phyloP scores from a whole-genome alignment of 2,113 vertebrate genomes.

The Illadopsis cleaveri region DNA sequence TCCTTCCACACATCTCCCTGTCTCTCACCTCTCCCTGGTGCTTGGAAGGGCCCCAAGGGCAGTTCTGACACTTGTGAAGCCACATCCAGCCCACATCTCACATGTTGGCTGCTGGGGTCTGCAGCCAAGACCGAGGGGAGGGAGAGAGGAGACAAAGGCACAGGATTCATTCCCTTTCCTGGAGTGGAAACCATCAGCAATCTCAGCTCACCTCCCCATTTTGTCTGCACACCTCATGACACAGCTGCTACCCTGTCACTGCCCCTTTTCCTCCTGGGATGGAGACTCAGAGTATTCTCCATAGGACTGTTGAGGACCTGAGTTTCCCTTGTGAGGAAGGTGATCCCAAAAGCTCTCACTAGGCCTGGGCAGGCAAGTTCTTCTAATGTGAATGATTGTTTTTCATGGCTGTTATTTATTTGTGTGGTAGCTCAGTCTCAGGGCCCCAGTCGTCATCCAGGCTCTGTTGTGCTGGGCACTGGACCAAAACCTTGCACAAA shows the following conservation, averaged over 20 bases:
- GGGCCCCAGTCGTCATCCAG: neutral
- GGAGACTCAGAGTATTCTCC: neutral
- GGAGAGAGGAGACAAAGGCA: neutral
- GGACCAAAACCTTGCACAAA: neutral
- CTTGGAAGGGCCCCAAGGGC: neutral
- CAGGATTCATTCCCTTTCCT: neutral
- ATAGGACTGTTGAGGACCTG: neutral
- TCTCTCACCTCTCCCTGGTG: neutral
- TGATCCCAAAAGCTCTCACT: neutral
- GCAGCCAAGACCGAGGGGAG: neutral
- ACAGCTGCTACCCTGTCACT: neutral
- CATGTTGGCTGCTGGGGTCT: neutral
- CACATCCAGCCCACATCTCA: neutral
- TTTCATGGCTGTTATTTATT: constrained; percentile 6
- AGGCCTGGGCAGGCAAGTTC: neutral
- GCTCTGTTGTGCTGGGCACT: neutral
- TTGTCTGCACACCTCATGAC: neutral
- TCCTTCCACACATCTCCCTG: neutral
- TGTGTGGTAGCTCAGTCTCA: neutral
- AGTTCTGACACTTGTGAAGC: neutral
- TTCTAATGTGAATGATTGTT: neutral
- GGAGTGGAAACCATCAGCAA: neutral
- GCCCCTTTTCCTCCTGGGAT: neutral
- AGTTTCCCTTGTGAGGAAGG: neutral
- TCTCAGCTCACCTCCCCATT: neutral